Evolutionary conservation across 2,113 vertebrate genomes (phyloP), one percentile per base, ranked within the genome.

Genomic region (Caracal caracal): DNA sequence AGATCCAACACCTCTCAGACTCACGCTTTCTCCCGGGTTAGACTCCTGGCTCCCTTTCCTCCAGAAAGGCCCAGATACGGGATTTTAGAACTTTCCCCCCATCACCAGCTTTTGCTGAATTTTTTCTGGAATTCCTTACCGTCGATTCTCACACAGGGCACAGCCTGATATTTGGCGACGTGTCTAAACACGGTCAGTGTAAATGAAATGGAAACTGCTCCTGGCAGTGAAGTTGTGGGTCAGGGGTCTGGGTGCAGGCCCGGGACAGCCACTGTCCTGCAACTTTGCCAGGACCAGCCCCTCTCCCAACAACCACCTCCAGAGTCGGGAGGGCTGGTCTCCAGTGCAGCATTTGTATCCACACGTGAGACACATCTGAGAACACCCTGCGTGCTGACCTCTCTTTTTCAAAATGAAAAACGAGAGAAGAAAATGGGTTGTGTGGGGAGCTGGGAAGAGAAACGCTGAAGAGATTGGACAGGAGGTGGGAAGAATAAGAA

Each of bases 401-500:
- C 33, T 61, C 61, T 47, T 75, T 96, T 95, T 87, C 10, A 33
- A 71, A 68, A 88, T 65, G 40, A 61, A 88, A 88, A 82, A 24
- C 20, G 12, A 80, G 49, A 92, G 37, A 85, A 80, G 63, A 94
- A 51, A 80, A 35, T 24, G 1, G 35, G n/a, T 75, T 93, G 28
- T 9, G 16, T 26, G 22, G 28, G n/a, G 26, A 88, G 26, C 33
- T 49, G n/a, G 22, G 15, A 93, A 83, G 53, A 83, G 26, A 22
- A 33, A 80, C 66, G 28, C 53, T 22, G 35, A 33, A 73, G 33
- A 94, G n/a, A 65, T 7, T 65, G 35, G 22, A 10, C 2, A 63
- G 73, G 59, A 53, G 20, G 53, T 40, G n/a, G n/a, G 24, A 43
- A 33, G 7, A 28, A 10, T n/a, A 37, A 53, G 40, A 82, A 22